phyloP scores from a whole-genome alignment of 2,797 vertebrate genomes.

The Morus bassanus region DNA sequence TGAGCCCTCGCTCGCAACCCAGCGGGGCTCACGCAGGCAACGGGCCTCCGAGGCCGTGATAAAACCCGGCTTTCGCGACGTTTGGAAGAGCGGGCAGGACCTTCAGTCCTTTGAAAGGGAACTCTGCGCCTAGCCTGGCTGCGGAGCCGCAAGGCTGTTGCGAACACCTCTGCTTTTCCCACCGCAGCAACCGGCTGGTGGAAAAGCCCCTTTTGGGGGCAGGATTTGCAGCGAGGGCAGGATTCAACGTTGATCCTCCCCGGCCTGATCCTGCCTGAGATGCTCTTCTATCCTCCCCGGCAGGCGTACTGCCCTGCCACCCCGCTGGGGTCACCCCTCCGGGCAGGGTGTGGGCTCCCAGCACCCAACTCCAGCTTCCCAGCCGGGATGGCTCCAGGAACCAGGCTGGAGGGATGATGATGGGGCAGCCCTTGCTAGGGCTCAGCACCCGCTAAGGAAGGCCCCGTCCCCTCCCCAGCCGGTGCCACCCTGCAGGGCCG shows the following conservation, averaged over 20 bases:
- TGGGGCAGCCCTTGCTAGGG: fast-evolving
- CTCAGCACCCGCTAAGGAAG: neutral
- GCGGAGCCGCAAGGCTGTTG: neutral
- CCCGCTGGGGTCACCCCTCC: fast-evolving
- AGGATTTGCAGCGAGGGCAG: neutral
- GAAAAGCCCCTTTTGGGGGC: neutral
- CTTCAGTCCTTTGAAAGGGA: neutral
- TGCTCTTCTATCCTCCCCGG: neutral
- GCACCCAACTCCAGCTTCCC: neutral
- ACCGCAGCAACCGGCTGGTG: neutral
- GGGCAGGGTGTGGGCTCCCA: neutral
- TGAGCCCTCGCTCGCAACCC: neutral
- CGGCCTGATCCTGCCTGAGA: neutral
- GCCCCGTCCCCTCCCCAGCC: neutral
- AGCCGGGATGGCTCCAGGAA: neutral
- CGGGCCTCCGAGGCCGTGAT: fast-evolving
- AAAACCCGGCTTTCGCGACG: fast-evolving
- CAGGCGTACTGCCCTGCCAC: too few relatives aligned
- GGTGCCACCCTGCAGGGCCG: fast-evolving
- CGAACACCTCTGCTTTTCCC: neutral
- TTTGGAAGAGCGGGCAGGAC: neutral
- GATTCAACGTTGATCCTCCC: fast-evolving
- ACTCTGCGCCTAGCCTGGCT: neutral
- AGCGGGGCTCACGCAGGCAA: fast-evolving
- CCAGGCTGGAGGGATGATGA: neutral